Percentiles rank a stretch among this genome's conserved stretches.
Evolutionary conservation across 2,797 vertebrate species (phyloP).

Genomic region (Macropus fuliginosus): DNA sequence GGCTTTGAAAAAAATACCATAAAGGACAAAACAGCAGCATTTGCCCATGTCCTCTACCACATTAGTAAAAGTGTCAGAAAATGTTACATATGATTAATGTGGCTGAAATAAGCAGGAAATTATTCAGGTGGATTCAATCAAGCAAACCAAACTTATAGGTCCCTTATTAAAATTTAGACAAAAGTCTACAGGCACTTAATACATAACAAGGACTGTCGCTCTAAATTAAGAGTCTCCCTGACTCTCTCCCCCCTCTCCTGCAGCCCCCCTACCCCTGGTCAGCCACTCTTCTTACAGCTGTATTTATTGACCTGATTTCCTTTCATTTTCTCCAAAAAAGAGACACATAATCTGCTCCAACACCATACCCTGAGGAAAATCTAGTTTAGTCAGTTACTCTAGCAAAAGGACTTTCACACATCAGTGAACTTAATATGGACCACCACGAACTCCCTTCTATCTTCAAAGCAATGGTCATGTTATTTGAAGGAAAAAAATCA

Average conservation of each 20-base stretch:
- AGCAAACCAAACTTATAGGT: constrained; percentile 77
- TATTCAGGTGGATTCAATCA: constrained; percentile 83
- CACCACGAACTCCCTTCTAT: not conserved
- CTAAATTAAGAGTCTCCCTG: constrained; percentile 66
- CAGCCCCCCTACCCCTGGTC: constrained; percentile 29
- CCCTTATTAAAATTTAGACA: constrained; percentile 82
- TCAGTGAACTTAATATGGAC: not conserved
- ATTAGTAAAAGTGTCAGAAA: constrained; percentile 79
- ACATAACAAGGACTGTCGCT: constrained; percentile 76
- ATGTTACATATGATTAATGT: constrained; percentile 79
- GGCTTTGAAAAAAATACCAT: constrained; percentile 50
- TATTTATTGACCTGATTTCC: constrained; percentile 64
- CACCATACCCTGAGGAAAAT: constrained; percentile 32
- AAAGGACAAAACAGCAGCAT: constrained; percentile 64
- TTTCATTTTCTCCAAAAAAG: constrained; percentile 35
- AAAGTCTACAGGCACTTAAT: constrained; percentile 81
- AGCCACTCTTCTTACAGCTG: constrained; percentile 47
- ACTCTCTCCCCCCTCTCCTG: constrained; percentile 13
- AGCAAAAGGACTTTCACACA: not conserved
- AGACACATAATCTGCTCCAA: constrained; percentile 48
- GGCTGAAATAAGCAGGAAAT: constrained; percentile 81
- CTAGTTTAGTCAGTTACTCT: constrained; percentile 12
- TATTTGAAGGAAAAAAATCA: constrained; percentile 19
- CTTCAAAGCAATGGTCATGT: not conserved
- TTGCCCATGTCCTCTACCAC: constrained; percentile 64